Percentiles rank a stretch among this genome's conserved stretches.
phyloP scores from a whole-genome alignment of 2,888 invertebrate genomes.

The Nomada lathburiana region DNA sequence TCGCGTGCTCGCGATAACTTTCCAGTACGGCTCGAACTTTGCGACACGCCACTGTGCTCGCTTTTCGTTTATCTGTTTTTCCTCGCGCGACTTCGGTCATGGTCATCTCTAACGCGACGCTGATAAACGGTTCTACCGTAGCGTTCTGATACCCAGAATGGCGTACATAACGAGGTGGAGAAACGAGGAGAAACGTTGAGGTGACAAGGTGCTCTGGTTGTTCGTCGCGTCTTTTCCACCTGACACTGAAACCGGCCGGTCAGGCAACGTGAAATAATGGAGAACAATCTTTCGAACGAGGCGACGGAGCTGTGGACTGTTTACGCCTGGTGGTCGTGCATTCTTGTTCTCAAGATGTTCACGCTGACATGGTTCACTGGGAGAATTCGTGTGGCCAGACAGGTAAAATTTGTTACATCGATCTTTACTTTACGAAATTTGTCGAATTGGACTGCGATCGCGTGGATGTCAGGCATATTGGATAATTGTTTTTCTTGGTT shows the following conservation, averaged over 20 bases:
- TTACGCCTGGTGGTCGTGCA: constrained; percentile 74
- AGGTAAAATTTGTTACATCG: constrained; percentile 65
- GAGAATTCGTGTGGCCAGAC: constrained; percentile 66
- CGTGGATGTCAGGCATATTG: too few relatives aligned
- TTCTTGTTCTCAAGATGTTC: constrained; percentile 75
- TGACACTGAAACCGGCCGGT: background rate
- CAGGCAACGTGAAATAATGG: constrained; percentile 28
- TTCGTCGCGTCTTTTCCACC: background rate
- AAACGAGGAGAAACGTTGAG: background rate
- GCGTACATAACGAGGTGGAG: background rate
- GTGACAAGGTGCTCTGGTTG: background rate
- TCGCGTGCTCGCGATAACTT: constrained; percentile 11
- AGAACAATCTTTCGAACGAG: constrained; percentile 13
- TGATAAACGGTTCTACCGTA: constrained; percentile 21
- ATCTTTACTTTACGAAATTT: background rate
- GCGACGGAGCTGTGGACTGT: constrained; percentile 62
- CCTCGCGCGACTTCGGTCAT: background rate
- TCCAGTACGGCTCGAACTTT: background rate
- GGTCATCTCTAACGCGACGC: constrained; percentile 11
- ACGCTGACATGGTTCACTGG: constrained; percentile 76
- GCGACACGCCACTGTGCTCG: background rate
- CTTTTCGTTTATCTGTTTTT: background rate
- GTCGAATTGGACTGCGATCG: background rate
- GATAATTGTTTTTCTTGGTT: too few relatives aligned
- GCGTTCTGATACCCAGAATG: background rate